Evolutionary conservation across 1,140 invertebrate species (phyloP), one percentile per base, ranked within the genome.

Genomic region (Cryptotermes secundus): DNA sequence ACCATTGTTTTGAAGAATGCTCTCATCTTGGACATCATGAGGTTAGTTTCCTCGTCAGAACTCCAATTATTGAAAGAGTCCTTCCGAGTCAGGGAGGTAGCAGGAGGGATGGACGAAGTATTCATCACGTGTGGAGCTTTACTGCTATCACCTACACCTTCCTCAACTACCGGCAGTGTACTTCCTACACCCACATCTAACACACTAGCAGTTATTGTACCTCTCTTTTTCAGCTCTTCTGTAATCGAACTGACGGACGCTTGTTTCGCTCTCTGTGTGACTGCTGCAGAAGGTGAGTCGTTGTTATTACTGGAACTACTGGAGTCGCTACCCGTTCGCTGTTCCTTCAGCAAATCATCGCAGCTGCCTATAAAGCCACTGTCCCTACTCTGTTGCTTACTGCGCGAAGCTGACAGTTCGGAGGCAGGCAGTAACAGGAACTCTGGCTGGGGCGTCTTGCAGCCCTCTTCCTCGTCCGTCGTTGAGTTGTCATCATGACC

Each of bases 61-160:
- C 96, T 97, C 96, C 96, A 97, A 87, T 97, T 97, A 88, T 97
- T 97, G 89, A 97, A 97, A 87, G 96, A 97, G 88, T 97, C 96
- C 89, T 97, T 97, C 42, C 96, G 91, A 9, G 93, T 93, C 0
- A 96, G 88, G 19, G 92, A 91, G 36, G 91, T 86, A n/a, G 87
- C 88, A 42, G 88, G 87, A 34, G 88, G 84, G 31, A 87, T 89
- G 59, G 91, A 80, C 12, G 85, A 65, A 49, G 45, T 34, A n/a
- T 45, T 59, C 7, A 45, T 36, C 59, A 72, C n/a, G 12, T 72
- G 59, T 6, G 59, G n/a, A 1, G 59, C 59, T 72, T 72, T 72
- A 31, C 26, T 31, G 26, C 3, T 26, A 31, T 72, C 59, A n/a
- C 59, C 26, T 10, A 16, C 59, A 0, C 59, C 59, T 31, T 72